Conservation (phyloP, 2,797 vertebrate genomes). For the Selene dorsalis region DNA sequence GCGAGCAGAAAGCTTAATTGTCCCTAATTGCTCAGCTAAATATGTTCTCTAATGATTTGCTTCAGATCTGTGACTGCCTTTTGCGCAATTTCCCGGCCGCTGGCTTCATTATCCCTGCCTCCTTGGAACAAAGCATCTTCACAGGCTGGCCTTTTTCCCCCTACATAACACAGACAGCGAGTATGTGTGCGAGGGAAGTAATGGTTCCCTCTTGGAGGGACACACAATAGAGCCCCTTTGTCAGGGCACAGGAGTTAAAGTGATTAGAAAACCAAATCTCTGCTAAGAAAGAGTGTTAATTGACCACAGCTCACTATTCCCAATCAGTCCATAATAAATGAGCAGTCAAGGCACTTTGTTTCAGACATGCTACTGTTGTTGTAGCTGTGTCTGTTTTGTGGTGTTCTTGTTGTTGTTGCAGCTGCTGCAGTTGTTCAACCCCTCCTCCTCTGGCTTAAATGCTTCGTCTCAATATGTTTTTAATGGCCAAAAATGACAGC, state of each 20-base stretch:
- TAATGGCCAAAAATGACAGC: conserved; percentile 60
- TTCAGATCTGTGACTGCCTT: conserved; percentile 90
- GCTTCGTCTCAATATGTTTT: conserved; percentile 70
- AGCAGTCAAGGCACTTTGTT: conserved; percentile 75
- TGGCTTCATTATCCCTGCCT: conserved; percentile 88
- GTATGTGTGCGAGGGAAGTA: conserved; percentile 82
- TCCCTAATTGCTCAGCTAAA: conserved; percentile 93
- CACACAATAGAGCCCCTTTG: conserved; percentile 86
- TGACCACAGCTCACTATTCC: conserved; percentile 84
- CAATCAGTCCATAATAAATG: conserved; percentile 83
- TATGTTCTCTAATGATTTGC: conserved; percentile 92
- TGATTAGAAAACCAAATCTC: conserved; percentile 89
- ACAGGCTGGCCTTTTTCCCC: conserved; percentile 78
- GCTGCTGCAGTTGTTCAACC: conserved; percentile 66
- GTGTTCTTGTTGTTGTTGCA: conserved; percentile 67
- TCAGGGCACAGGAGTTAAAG: conserved; percentile 85
- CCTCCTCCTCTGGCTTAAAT: conserved; percentile 66
- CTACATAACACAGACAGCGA: conserved; percentile 80
- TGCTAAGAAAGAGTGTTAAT: conserved; percentile 87
- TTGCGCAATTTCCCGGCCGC: conserved; percentile 89
- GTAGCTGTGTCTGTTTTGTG: conserved; percentile 58
- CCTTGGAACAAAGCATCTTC: conserved; percentile 90
- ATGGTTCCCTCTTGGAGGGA: conserved; percentile 79
- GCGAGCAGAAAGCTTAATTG: conserved; percentile 94
- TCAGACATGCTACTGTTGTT: conserved; percentile 67